Conservation (phyloP, 2,888 invertebrate species). For the Piscicola geometra region DNA sequence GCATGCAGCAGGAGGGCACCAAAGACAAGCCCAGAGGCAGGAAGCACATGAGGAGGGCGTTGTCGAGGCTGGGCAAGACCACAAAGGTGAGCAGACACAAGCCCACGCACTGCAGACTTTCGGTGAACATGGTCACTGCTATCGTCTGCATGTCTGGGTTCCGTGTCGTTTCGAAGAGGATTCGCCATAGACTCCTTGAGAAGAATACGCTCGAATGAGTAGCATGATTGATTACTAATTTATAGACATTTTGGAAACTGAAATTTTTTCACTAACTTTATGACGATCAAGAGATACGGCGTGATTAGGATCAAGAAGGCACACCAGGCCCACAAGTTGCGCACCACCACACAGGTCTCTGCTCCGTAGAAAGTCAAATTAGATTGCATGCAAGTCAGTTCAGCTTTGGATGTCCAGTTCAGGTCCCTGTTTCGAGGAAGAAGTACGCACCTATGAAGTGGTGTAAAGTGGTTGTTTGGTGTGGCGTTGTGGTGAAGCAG, state of each 20-base stretch:
- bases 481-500: too few relatives aligned
- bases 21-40: slow-evolving; percentile 50
- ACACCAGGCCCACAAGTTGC: slow-evolving; percentile 39
- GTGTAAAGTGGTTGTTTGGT: too few relatives aligned
- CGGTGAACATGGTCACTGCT: slow-evolving; percentile 48
- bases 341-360: slow-evolving; percentile 25
- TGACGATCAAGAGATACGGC: slow-evolving; percentile 33
- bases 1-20: slow-evolving; percentile 45
- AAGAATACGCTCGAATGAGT: too few relatives aligned
- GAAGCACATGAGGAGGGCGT: slow-evolving; percentile 49
- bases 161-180: slow-evolving; percentile 35
- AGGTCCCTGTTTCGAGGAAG: background rate
- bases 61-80: slow-evolving; percentile 50
- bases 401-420: background rate
- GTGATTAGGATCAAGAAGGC: slow-evolving; percentile 31
- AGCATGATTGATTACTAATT: background rate
- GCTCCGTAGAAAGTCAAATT: background rate
- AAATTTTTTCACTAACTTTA: slow-evolving; percentile 12
- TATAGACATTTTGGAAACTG: too few relatives aligned
- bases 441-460: background rate
- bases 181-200: slow-evolving; percentile 30
- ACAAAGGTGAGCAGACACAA: slow-evolving; percentile 67
- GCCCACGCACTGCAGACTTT: slow-evolving; percentile 64
- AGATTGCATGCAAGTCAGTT: background rate
- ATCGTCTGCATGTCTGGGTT: slow-evolving; percentile 5